These are phyloP conservation scores for Micromys minutus DNA, from an alignment of 2,113 vertebrate genomes.

Conservation along the genomic window DNA sequence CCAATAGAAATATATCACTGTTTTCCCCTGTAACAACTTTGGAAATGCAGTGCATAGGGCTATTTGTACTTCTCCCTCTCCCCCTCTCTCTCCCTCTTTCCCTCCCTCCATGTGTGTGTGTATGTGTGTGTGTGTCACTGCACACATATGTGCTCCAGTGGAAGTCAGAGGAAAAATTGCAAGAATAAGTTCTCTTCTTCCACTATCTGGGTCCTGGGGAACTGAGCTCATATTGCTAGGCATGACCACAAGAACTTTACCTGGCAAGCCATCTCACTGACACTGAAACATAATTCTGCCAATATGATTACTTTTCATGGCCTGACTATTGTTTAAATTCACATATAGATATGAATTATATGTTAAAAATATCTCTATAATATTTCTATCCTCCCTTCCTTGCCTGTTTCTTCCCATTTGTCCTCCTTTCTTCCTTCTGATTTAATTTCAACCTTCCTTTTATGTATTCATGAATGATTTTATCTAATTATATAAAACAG, in stretches of 20 bases:
- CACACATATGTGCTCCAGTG: neutral
- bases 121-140: neutral
- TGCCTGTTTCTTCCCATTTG: neutral
- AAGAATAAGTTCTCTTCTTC: neutral
- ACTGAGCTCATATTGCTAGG: neutral
- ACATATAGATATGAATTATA: neutral
- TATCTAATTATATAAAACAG: neutral
- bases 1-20: neutral
- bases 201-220: neutral
- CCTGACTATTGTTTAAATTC: neutral
- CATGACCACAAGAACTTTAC: neutral
- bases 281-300: neutral
- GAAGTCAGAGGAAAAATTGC: neutral
- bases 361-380: neutral
- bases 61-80: no score
- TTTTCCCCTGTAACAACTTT: neutral
- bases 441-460: neutral
- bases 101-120: neutral
- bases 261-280: neutral
- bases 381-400: neutral
- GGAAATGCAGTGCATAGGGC: neutral
- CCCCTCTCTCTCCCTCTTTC: no score
- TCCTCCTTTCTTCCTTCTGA: neutral
- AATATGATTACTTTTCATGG: neutral
- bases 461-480: neutral